phyloP scores from a whole-genome alignment of 1,140 invertebrate genomes.

The Glossosoma conforme region DNA sequence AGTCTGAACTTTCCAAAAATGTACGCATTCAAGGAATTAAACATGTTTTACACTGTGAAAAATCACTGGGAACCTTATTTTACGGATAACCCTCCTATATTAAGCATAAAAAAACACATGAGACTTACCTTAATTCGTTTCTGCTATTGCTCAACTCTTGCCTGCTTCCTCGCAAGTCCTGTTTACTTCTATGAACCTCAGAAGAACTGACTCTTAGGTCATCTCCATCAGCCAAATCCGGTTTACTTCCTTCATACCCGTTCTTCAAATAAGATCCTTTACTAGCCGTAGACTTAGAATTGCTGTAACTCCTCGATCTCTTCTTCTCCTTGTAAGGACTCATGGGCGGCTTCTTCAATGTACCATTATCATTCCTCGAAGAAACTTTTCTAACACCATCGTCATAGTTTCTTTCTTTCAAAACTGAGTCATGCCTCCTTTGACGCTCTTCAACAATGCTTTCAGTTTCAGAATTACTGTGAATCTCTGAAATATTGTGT shows the following conservation, averaged over 20 bases:
- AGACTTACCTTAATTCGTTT: constrained; percentile 26
- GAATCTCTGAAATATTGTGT: constrained; percentile 54
- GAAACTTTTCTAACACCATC: constrained; percentile 7
- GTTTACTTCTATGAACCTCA: constrained; percentile 42
- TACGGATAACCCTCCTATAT: too few species aligned
- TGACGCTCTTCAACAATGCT: constrained; percentile 39
- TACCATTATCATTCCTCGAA: constrained; percentile 2
- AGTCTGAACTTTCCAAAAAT: too few species aligned
- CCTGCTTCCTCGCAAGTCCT: constrained; percentile 36
- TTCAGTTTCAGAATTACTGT: constrained; percentile 45
- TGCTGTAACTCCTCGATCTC: constrained; percentile 44
- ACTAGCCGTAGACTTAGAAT: constrained; percentile 41
- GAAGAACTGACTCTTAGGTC: constrained; percentile 36
- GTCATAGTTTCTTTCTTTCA: constrained; percentile 13
- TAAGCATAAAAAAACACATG: too few species aligned
- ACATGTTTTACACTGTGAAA: too few species aligned
- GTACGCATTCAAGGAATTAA: too few species aligned
- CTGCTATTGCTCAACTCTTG: constrained; percentile 37
- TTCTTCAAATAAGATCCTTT: constrained; percentile 35
- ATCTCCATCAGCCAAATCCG: constrained; percentile 36
- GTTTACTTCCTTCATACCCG: constrained; percentile 26
- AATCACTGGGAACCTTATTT: too few species aligned
- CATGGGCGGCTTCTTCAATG: constrained; percentile 41
- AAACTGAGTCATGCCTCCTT: constrained; percentile 1
- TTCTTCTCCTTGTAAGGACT: constrained; percentile 35